Conservation (phyloP, 2,113 vertebrate genomes). For the Anoplopoma fimbria region DNA sequence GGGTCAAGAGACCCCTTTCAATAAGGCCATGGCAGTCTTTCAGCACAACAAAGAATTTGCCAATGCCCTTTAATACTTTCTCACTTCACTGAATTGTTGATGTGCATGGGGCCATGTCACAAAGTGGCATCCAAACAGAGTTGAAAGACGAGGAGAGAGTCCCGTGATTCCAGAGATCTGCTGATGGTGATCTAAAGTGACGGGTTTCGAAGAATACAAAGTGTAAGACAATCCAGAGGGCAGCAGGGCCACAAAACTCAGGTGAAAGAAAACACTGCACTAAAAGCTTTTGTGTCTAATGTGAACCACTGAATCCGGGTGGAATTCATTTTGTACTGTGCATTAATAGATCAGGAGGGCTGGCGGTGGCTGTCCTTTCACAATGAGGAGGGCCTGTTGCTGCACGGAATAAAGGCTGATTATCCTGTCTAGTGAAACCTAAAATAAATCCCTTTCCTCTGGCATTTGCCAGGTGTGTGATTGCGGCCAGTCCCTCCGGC, state of each 20-base stretch:
- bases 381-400: conserved; percentile 49
- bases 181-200: conserved; percentile 70
- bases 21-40: background rate
- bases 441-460: conserved; percentile 63
- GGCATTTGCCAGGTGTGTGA: conserved; percentile 69
- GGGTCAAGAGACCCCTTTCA: background rate
- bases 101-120: conserved; percentile 5
- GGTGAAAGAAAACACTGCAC: conserved; percentile 39
- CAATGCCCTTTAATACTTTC: background rate
- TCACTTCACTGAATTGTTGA: background rate
- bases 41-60: background rate
- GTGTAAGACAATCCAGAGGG: conserved; percentile 34
- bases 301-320: conserved; percentile 32
- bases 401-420: conserved; percentile 51
- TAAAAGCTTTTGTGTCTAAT: conserved; percentile 25
- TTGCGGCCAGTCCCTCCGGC: conserved; percentile 45
- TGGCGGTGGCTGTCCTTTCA: conserved; percentile 34
- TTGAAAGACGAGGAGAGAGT: conserved; percentile 44
- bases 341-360: conserved; percentile 65
- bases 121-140: conserved; percentile 15
- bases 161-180: conserved; percentile 36
- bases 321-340: conserved; percentile 54
- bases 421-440: conserved; percentile 50
- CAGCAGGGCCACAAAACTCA: conserved; percentile 25
- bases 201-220: conserved; percentile 49